Base-by-base conservation (phyloP, 1,140 invertebrate species). In the Papilio helenus region DNA sequence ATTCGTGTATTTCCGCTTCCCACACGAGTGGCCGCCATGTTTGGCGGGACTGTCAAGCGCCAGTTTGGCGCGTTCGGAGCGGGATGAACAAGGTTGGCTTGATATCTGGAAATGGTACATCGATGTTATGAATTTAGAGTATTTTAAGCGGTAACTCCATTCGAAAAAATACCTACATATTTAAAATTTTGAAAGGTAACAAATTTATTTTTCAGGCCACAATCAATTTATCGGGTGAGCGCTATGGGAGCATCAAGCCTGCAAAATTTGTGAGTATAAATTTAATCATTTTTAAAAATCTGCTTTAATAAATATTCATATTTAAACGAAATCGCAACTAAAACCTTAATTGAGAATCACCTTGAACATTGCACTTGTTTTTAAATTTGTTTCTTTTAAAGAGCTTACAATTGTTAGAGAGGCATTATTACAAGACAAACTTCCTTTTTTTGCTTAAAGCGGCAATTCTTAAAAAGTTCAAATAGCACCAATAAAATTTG, bases 1-100 rank as follows among this genome's bases (percentile, higher is more conserved):
- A 89, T 90, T 94, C 92, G 93, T 93, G 89, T 90, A 87, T 94
- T 94, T 94, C 93, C 93, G 93, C 91, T 94, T 93, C 93, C 93
- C 89, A 93, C 90, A 92, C 92, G 93, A 92, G 80, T 82, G 88
- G 90, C 89, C 79, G 93, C 93, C 92, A 94, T 94, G 88, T 93
- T 93, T 94, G 90, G 91, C 92, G 88, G 91, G 90, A 90, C 89
- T 93, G 92, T 93, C 93, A 94, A 92, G 92, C 87, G 91, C 88
- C 90, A 93, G 93, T 94, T 94, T 93, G 90, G 92, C 93, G 91
- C 92, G 91, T 89, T 89, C 87, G 82, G 87, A 86, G 90, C 88
- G 89, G 86, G 89, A 92, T 89, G 89, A 88, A 91, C 90, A 90
- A 92, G 93, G 92, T 94, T 89, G 86, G 89, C 90, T 29, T 14